Conservation (phyloP, 2,888 invertebrate genomes). For the Barypeithes pellucidus region DNA sequence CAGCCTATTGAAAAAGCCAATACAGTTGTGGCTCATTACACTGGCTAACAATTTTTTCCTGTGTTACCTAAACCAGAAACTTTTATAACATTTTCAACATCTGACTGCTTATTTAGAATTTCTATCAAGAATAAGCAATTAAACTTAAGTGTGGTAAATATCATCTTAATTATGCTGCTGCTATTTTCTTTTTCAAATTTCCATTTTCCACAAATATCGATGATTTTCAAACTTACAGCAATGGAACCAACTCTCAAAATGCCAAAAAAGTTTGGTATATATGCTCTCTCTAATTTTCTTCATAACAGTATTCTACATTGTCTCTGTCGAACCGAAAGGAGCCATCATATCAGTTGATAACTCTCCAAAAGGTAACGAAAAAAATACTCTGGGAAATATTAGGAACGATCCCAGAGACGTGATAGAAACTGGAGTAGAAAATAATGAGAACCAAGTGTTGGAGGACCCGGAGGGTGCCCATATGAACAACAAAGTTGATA, state of each 20-base stretch:
- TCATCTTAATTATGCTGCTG: too few relatives aligned
- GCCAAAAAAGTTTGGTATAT: conserved; percentile 85
- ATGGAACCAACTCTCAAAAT: conserved; percentile 90
- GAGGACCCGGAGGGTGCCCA: conserved; percentile 73
- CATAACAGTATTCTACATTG: conserved; percentile 76
- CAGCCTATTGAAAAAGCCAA: too few relatives aligned
- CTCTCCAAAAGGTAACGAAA: conserved; percentile 60
- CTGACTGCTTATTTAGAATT: too few relatives aligned
- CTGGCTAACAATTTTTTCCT: too few relatives aligned
- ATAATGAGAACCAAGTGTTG: conserved; percentile 69
- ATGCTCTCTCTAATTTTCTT: conserved; percentile 75
- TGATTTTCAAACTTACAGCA: conserved; percentile 74
- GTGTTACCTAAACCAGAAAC: too few relatives aligned
- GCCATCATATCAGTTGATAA: conserved; percentile 61
- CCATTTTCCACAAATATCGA: too few relatives aligned
- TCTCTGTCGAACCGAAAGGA: conserved; percentile 71
- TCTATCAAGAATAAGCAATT: too few relatives aligned
- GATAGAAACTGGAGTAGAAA: conserved; percentile 61
- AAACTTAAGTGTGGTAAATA: too few relatives aligned
- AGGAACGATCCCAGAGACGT: conserved; percentile 63
- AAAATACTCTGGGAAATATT: conserved; percentile 63
- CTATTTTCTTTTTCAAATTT: too few relatives aligned
- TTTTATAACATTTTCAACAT: too few relatives aligned
- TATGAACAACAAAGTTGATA: conserved; percentile 58
- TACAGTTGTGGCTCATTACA: too few relatives aligned